Evolutionary conservation across 2,888 invertebrate genomes (phyloP).

Genomic region (Pammene aurita): DNA sequence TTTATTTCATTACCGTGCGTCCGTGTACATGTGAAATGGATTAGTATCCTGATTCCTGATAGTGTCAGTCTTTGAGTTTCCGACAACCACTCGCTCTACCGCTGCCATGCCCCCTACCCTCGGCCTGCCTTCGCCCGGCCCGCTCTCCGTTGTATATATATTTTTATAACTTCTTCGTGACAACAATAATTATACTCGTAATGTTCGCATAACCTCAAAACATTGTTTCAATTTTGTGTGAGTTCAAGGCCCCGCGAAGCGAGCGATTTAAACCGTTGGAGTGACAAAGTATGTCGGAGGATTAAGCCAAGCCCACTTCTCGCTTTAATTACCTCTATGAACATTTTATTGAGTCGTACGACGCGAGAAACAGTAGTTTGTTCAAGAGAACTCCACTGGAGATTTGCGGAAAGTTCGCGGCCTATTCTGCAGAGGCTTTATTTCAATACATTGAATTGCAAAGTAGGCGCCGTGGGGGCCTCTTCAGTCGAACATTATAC

Average conservation of each 20-base stretch:
- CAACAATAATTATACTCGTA: not conserved
- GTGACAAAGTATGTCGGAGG: slow-evolving; percentile 18
- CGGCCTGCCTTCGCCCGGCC: too few relatives aligned
- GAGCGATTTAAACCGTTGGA: slow-evolving; percentile 21
- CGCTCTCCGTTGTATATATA: too few relatives aligned
- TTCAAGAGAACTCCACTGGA: slow-evolving; percentile 29
- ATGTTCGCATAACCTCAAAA: slow-evolving; percentile 1
- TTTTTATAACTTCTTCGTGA: not conserved
- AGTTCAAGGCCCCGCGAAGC: slow-evolving; percentile 17
- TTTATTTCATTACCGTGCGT: too few relatives aligned
- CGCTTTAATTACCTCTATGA: slow-evolving; percentile 35
- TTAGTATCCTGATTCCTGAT: too few relatives aligned
- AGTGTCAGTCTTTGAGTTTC: too few relatives aligned
- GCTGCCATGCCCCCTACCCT: too few relatives aligned
- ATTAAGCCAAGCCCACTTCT: slow-evolving; percentile 30
- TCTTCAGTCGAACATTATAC: slow-evolving; percentile 22
- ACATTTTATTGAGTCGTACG: slow-evolving; percentile 37
- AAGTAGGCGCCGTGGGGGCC: slow-evolving; percentile 50
- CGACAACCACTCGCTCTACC: too few relatives aligned
- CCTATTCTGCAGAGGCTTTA: slow-evolving; percentile 45
- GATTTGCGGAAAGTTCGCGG: slow-evolving; percentile 35
- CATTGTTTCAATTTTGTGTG: slow-evolving; percentile 19
- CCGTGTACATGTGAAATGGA: too few relatives aligned
- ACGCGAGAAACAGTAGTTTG: slow-evolving; percentile 39
- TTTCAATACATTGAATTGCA: slow-evolving; percentile 62